Evolutionary conservation across 2,797 vertebrate genomes (phyloP).

Genomic region (Mus caroli): DNA sequence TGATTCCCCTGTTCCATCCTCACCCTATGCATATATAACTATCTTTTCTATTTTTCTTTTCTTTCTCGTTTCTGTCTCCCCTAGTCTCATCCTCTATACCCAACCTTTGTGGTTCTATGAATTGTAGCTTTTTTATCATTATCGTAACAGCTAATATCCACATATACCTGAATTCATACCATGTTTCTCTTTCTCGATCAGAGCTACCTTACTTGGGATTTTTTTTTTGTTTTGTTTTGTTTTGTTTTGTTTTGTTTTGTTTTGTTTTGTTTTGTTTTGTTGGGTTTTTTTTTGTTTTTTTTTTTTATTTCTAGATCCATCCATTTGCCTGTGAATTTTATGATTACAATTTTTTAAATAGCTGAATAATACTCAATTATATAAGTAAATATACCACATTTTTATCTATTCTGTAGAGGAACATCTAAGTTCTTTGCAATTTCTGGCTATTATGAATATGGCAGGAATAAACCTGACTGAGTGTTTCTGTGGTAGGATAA

Average conservation of each 20-base stretch:
- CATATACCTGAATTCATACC: not conserved
- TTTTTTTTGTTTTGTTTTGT: not conserved
- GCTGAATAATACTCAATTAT: not conserved
- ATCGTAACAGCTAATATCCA: not conserved
- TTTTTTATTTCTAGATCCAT: not conserved
- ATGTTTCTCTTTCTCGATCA: not conserved
- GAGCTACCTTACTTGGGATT: not conserved
- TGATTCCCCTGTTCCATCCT: too few relatives aligned
- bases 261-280: too few relatives aligned
- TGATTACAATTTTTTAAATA: not conserved
- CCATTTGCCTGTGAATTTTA: not conserved
- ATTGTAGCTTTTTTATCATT: not conserved
- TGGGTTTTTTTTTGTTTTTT: too few relatives aligned
- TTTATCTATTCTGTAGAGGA: not conserved
- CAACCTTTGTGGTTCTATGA: not conserved
- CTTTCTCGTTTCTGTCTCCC: not conserved
- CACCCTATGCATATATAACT: not conserved
- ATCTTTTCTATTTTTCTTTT: not conserved
- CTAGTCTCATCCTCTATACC: not conserved
- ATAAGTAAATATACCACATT: not conserved
- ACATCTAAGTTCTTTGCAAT: not conserved
- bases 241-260: too few relatives aligned
- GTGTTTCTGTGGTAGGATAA: too few relatives aligned
- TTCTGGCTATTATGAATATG: not conserved
- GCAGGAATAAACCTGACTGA: not conserved